phyloP scores from a whole-genome alignment of 2,888 invertebrate genomes.

The Ochropacha duplaris region DNA sequence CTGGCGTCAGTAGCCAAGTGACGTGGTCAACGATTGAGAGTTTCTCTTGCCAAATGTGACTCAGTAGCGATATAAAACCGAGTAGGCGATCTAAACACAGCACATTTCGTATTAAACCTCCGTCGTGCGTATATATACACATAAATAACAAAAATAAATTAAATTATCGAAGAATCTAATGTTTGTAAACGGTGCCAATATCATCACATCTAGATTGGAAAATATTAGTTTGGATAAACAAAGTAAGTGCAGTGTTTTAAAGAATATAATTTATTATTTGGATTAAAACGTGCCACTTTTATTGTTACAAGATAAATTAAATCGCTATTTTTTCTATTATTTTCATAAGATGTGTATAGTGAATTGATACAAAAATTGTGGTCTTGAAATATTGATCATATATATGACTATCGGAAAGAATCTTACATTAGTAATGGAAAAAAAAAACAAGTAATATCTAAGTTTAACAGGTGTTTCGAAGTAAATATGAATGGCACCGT shows the following conservation, averaged over 20 bases:
- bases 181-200: slow-evolving; percentile 69
- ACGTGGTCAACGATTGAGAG: slow-evolving; percentile 57
- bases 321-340: background rate
- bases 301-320: background rate
- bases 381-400: background rate
- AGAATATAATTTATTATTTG: too few relatives aligned
- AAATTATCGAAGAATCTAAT: slow-evolving; percentile 41
- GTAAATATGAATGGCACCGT: too few relatives aligned
- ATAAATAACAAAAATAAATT: slow-evolving; percentile 16
- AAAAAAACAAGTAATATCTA: background rate
- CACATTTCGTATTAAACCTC: slow-evolving; percentile 56
- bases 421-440: background rate
- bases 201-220: slow-evolving; percentile 62
- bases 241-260: slow-evolving; percentile 55
- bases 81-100: slow-evolving; percentile 41
- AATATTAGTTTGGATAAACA: slow-evolving; percentile 58
- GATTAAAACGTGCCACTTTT: background rate
- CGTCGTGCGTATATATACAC: slow-evolving; percentile 30
- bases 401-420: too few relatives aligned
- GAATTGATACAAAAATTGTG: background rate
- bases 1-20: slow-evolving; percentile 61
- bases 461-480: too few relatives aligned
- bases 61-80: slow-evolving; percentile 71
- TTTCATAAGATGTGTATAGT: too few relatives aligned
- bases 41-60: slow-evolving; percentile 69